These are phyloP conservation scores for Limosa lapponica DNA, from an alignment of 2,797 vertebrate species.

Conservation along the genomic window DNA sequence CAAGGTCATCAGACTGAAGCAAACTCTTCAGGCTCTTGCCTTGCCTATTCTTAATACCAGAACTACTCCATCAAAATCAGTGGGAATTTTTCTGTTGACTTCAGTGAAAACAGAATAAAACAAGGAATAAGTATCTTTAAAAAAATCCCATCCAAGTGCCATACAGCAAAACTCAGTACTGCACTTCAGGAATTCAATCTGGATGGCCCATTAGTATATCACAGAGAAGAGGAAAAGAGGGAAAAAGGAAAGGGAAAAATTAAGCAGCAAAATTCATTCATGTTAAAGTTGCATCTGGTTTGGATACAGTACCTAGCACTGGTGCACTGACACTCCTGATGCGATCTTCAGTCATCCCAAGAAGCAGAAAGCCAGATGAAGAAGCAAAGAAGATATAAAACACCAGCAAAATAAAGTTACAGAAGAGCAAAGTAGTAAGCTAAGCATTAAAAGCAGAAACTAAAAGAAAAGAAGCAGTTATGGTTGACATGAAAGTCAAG, in stretches of 20 bases:
- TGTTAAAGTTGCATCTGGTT: slow-evolving; percentile 53
- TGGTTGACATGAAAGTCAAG: neutral
- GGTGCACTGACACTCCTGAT: slow-evolving; percentile 95
- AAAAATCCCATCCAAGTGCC: neutral
- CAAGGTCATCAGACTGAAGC: neutral
- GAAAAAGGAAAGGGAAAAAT: neutral
- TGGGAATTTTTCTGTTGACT: neutral
- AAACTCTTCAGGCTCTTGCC: neutral
- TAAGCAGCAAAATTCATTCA: neutral
- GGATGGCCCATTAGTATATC: neutral
- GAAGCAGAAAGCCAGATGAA: slow-evolving; percentile 82
- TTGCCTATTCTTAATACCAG: neutral
- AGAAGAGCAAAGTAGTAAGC: slow-evolving; percentile 73
- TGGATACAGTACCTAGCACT: slow-evolving; percentile 90
- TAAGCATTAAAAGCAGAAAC: slow-evolving; percentile 72
- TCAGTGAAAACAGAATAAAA: neutral
- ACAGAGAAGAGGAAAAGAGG: neutral
- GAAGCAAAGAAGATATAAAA: slow-evolving; percentile 78
- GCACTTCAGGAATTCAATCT: neutral
- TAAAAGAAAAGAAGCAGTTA: slow-evolving; percentile 68
- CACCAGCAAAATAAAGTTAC: slow-evolving; percentile 79
- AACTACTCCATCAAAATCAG: neutral
- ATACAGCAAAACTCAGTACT: neutral
- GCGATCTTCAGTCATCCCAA: slow-evolving; percentile 88
- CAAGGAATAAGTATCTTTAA: neutral